phyloP scores from a whole-genome alignment of 1,140 invertebrate genomes.

The Drosophila equinoxialis region DNA sequence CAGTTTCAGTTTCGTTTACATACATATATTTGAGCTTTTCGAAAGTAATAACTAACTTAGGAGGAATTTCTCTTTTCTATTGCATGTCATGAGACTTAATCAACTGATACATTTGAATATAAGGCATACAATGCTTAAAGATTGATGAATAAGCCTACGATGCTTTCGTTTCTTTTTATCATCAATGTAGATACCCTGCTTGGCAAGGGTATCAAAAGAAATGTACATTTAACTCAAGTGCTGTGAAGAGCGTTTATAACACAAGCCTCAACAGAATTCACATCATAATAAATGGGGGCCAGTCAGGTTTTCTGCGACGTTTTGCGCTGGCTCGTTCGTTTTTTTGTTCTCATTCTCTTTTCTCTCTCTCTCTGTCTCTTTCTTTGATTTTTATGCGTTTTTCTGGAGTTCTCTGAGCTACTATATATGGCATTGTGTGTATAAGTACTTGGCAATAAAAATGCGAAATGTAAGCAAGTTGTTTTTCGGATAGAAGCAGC shows the following conservation, averaged over 20 bases:
- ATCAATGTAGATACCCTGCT: no score
- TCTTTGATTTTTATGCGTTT: slow-evolving; percentile 76
- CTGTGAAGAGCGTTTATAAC: slow-evolving; percentile 60
- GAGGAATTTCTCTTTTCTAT: no score
- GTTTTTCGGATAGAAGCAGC: slow-evolving; percentile 35
- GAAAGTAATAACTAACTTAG: no score
- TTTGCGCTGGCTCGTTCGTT: neutral
- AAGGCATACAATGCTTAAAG: no score
- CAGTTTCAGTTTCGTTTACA: no score
- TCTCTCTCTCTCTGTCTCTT: slow-evolving; percentile 34
- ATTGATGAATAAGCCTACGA: no score
- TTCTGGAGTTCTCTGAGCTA: slow-evolving; percentile 13
- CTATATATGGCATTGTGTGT: slow-evolving; percentile 34
- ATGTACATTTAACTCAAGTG: slow-evolving; percentile 64
- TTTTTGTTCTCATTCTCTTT: slow-evolving; percentile 7
- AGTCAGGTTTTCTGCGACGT: slow-evolving; percentile 47
- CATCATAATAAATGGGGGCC: slow-evolving; percentile 72
- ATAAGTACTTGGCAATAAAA: slow-evolving; percentile 72
- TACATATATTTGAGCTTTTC: no score
- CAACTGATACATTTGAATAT: no score
- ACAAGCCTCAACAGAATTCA: slow-evolving; percentile 68
- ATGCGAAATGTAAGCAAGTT: slow-evolving; percentile 71
- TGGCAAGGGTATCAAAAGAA: neutral
- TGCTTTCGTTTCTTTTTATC: no score
- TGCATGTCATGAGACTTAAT: no score